Evolutionary conservation across 2,113 vertebrate genomes (phyloP).

Genomic region (Pitta sordida): DNA sequence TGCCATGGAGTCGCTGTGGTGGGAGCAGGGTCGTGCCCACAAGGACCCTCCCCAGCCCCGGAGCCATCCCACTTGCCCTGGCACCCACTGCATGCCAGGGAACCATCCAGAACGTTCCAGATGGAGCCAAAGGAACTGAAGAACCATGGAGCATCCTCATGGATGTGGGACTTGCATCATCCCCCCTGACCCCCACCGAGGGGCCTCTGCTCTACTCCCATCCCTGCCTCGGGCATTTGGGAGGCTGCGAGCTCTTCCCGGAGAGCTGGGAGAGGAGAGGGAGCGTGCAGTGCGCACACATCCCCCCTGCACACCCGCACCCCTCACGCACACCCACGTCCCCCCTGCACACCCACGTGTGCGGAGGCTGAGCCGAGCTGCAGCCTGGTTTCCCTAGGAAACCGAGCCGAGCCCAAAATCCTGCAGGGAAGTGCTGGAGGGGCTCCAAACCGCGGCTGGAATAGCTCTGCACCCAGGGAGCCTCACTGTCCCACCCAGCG

Average conservation of each 20-base stretch:
- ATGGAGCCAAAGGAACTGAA: background rate
- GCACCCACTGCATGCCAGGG: background rate
- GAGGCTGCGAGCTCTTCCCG: background rate
- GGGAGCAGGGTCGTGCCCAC: accelerated
- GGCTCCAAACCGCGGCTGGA: background rate
- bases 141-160: background rate
- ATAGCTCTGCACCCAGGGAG: accelerated
- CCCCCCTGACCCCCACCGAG: accelerated
- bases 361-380: background rate
- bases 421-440: background rate
- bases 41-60: accelerated
- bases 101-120: background rate
- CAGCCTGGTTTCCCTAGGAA: slow-evolving; percentile 46
- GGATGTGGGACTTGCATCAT: accelerated
- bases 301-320: background rate
- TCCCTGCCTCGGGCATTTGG: accelerated
- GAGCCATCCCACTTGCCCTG: accelerated
- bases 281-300: background rate
- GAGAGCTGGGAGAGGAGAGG: background rate
- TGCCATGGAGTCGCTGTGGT: accelerated
- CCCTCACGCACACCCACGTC: background rate
- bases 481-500: accelerated
- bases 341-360: background rate
- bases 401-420: background rate
- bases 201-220: background rate